Evolutionary conservation across 1,140 invertebrate genomes (phyloP).

Genomic region (Oryzaephilus surinamensis): DNA sequence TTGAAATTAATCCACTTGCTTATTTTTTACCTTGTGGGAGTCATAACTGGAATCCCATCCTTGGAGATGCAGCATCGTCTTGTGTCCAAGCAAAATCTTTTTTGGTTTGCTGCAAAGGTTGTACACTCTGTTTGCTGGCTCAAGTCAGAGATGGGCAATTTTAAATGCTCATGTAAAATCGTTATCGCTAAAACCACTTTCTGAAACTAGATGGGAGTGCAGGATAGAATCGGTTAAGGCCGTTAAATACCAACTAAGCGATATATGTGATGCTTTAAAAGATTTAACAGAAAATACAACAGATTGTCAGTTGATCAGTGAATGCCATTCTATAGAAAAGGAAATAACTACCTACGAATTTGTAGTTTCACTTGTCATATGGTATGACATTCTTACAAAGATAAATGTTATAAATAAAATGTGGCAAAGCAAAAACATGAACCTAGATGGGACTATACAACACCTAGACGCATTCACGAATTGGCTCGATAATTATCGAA

Average conservation of each 20-base stretch:
- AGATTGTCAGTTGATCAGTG: slow-evolving; percentile 10
- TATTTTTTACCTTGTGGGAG: slow-evolving; percentile 22
- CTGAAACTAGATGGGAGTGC: slow-evolving; percentile 9
- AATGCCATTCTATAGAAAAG: slow-evolving; percentile 4
- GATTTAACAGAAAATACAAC: slow-evolving; percentile 8
- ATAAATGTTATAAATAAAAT: slow-evolving; percentile 8
- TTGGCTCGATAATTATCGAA: no score
- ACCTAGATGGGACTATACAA: slow-evolving; percentile 5
- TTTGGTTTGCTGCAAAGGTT: slow-evolving; percentile 6
- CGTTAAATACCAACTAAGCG: slow-evolving; percentile 9
- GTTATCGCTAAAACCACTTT: slow-evolving; percentile 7
- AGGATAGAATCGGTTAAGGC: slow-evolving; percentile 7
- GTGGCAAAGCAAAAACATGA: slow-evolving; percentile 4
- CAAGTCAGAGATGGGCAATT: not conserved
- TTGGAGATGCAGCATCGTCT: slow-evolving; percentile 5
- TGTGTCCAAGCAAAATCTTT: slow-evolving; percentile 8
- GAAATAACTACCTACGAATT: slow-evolving; percentile 10
- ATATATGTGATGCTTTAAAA: slow-evolving; percentile 4
- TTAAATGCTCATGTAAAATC: no score
- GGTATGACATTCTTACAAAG: not conserved
- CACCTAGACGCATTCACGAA: slow-evolving; percentile 1
- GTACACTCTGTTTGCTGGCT: slow-evolving; percentile 1
- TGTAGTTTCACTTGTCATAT: slow-evolving; percentile 7
- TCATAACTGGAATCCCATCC: no score
- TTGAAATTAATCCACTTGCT: slow-evolving; percentile 15